A percentile compares a stretch with the other conserved stretches of the same genome.
phyloP scores from a whole-genome alignment of 2,797 vertebrate species.

The Halcyon badia region DNA sequence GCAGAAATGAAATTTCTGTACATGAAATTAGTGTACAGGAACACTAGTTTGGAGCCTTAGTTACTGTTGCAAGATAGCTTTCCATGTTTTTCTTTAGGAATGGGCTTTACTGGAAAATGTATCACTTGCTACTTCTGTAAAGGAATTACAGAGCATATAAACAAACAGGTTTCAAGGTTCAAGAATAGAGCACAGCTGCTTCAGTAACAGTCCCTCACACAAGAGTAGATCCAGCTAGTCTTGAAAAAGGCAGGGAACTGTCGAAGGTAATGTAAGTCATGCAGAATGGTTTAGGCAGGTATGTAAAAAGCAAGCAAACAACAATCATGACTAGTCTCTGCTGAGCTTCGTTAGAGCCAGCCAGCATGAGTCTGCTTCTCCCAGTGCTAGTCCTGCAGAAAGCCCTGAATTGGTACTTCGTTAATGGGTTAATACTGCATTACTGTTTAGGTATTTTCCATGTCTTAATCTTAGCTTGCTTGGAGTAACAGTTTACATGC shows the following conservation, averaged over 20 bases:
- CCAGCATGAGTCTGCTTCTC: background rate
- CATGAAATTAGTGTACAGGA: background rate
- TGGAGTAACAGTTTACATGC: conserved; percentile 1
- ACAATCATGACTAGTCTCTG: background rate
- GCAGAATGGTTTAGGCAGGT: background rate
- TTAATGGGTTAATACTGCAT: background rate
- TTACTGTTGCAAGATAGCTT: background rate
- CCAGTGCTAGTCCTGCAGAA: background rate
- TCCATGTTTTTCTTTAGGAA: background rate
- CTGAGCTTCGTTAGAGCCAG: background rate
- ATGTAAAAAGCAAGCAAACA: background rate
- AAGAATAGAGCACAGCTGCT: background rate
- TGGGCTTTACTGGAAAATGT: background rate
- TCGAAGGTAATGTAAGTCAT: background rate
- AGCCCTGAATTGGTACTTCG: background rate
- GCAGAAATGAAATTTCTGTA: background rate
- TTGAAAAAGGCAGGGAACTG: background rate
- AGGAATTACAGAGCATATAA: background rate
- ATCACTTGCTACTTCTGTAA: background rate
- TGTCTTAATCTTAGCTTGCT: background rate
- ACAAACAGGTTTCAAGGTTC: background rate
- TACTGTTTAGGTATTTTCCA: background rate
- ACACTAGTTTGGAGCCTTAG: background rate
- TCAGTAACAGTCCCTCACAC: background rate
- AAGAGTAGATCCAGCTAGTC: background rate